Percentiles rank a stretch among this genome's conserved stretches.
Conservation (phyloP, 2,888 invertebrate species). For the Sisyra terminalis region DNA sequence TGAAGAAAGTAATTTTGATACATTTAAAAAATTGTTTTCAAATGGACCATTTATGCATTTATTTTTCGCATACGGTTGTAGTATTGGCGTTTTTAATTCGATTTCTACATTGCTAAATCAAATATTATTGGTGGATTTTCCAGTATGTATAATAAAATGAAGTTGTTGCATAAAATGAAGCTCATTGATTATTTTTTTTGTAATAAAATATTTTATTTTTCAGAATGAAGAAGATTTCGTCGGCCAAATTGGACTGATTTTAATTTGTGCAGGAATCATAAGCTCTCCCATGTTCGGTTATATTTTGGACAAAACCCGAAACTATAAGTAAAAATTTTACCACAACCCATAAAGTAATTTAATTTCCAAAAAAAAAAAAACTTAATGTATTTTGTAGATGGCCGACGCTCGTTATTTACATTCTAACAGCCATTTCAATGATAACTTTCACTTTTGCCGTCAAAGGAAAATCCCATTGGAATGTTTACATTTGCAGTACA, state of each 20-base stretch:
- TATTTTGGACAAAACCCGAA: constrained; percentile 37
- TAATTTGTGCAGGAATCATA: constrained; percentile 37
- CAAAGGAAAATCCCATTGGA: no score
- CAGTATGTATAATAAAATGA: constrained; percentile 12
- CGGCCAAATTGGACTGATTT: constrained; percentile 35
- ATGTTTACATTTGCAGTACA: no score
- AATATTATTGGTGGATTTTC: constrained; percentile 17
- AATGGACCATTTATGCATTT: constrained; percentile 33
- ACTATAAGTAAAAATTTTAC: constrained; percentile 31
- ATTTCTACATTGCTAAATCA: constrained; percentile 37
- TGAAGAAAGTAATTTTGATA: constrained; percentile 3
- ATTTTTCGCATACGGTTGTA: constrained; percentile 38
- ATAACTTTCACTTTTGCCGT: no score
- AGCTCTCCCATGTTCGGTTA: constrained; percentile 39
- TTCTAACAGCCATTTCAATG: no score
- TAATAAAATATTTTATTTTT: constrained; percentile 7
- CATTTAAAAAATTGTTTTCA: constrained; percentile 25
- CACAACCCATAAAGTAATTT: no score
- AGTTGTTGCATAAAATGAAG: no score
- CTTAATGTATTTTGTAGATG: no score
- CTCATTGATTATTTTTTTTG: neutral
- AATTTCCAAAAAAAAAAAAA: no score
- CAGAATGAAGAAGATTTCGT: constrained; percentile 27
- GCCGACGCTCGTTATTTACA: no score
- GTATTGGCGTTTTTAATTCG: constrained; percentile 50